Base-by-base conservation (phyloP, 2,888 invertebrate species). In the Germaria angustata region DNA sequence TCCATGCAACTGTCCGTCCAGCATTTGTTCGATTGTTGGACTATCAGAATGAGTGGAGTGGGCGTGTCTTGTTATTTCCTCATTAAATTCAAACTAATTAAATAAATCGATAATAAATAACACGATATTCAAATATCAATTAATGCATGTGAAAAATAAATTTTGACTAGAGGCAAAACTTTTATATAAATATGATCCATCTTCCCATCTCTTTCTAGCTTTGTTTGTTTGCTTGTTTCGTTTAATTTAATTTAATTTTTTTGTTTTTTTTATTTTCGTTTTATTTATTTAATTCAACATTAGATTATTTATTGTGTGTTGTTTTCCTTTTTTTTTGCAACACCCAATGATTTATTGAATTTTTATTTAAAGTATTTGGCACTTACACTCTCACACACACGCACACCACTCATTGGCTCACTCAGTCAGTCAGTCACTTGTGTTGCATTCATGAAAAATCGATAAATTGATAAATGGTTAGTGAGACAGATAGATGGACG, bases 41-140 rank as follows among this genome's bases (percentile, higher is more conserved):
- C 34, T 11, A 28, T 77, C 15, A 34, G 2, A 75, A 46, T 76
- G 71, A 68, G 46, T 76, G 63, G n/a, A 49, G 71, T 72, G 36
- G 53, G 81, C 73, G 81, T 81, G 81, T 81, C 78, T 78, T 78
- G 72, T 76, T 71, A 72, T 77, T 76, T 72, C 75, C 76, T 84
- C 75, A 80, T 81, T 81, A 72, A 77, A 72, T 77, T 51, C 69
- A 77, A 75, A 71, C 51, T 80, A 84, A 84, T 80, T 80, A 85
- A 86, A 85, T 87, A 87, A 88, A 88, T 87, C 75, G 71, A 79
- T 71, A 79, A 82, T 82, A 85, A 88, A 84, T 78, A 69, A 78
- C 68, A 77, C 68, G 78, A 79, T 84, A 78, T 80, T 81, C 80
- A 71, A 78, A 81, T 81, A 81, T 49, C 81, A 76, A 84, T 81